Evolutionary conservation across 30 jellyfish, hydroid and myxozoan species (phyloP).

Genomic region (Chrysaora quinquecirrha): DNA sequence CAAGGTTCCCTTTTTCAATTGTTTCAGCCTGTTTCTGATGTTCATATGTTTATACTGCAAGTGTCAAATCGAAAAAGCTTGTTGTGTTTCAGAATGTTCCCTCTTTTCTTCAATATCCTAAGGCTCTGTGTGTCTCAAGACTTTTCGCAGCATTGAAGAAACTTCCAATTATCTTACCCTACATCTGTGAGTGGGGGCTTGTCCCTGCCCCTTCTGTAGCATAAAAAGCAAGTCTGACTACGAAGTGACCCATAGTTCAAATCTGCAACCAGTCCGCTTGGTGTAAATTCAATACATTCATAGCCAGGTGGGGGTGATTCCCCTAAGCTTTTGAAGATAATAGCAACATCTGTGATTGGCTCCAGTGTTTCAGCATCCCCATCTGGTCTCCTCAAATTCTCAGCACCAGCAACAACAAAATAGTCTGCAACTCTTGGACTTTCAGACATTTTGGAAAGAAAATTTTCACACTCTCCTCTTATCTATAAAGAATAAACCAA

Average conservation of each 20-base stretch:
- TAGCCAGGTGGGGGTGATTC: conserved; percentile 96
- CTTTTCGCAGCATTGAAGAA: not conserved
- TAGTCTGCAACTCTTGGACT: conserved; percentile 90
- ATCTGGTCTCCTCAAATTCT: conserved; percentile 86
- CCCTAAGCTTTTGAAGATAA: conserved; percentile 89
- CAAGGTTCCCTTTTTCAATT: no score
- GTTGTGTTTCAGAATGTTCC: no score
- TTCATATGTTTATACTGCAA: no score
- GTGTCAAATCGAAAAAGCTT: no score
- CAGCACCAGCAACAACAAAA: conserved; percentile 93
- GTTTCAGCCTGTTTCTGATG: no score
- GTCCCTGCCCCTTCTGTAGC: conserved; percentile 95
- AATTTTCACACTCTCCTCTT: no score
- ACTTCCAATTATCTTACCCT: conserved; percentile 66
- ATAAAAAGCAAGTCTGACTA: conserved; percentile 85
- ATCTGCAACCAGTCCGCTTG: conserved; percentile 84
- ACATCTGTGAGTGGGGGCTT: conserved; percentile 97
- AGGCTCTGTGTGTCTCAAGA: no score
- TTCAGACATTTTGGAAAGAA: not conserved
- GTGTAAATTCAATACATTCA: conserved; percentile 89
- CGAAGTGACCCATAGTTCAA: conserved; percentile 90
- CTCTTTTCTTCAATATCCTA: no score
- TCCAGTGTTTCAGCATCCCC: conserved; percentile 91
- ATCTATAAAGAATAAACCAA: no score
- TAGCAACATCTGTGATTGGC: conserved; percentile 91